These are phyloP conservation scores for Perca fluviatilis DNA, from an alignment of 2,113 vertebrate species.

Conservation along the genomic window DNA sequence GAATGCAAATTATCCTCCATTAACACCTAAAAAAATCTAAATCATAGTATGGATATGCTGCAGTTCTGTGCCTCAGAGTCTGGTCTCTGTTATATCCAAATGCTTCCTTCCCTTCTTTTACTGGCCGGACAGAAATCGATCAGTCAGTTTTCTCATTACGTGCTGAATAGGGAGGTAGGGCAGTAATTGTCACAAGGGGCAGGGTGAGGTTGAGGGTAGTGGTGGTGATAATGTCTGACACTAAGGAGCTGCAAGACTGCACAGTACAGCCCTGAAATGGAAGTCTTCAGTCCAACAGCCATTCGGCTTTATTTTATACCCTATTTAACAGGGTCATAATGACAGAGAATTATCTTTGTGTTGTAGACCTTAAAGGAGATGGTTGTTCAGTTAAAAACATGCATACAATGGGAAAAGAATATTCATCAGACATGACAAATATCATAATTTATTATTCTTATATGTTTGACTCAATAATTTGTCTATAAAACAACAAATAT, in stretches of 20 bases:
- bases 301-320: constrained; percentile 73
- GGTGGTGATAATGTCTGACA: constrained; percentile 78
- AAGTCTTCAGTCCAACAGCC: constrained; percentile 67
- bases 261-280: constrained; percentile 70
- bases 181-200: constrained; percentile 83
- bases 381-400: constrained; percentile 38
- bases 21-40: constrained; percentile 19
- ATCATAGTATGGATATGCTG: constrained; percentile 34
- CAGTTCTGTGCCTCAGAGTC: constrained; percentile 55
- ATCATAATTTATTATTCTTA: background rate
- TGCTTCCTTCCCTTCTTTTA: constrained; percentile 71
- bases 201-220: constrained; percentile 82
- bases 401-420: constrained; percentile 1
- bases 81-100: constrained; percentile 53
- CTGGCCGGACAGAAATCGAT: constrained; percentile 82
- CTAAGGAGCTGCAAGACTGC: constrained; percentile 74
- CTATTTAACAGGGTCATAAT: constrained; percentile 70
- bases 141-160: constrained; percentile 85
- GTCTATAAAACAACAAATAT: constrained; percentile 12
- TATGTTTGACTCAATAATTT: constrained; percentile 9
- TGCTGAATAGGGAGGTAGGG: constrained; percentile 82
- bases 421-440: constrained; percentile 2
- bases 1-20: background rate
- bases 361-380: constrained; percentile 39
- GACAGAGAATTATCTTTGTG: constrained; percentile 62